Percentiles rank a stretch among this genome's conserved stretches.
Conservation (phyloP, 2,888 invertebrate species). For the Chrysopilus asiliformis region DNA sequence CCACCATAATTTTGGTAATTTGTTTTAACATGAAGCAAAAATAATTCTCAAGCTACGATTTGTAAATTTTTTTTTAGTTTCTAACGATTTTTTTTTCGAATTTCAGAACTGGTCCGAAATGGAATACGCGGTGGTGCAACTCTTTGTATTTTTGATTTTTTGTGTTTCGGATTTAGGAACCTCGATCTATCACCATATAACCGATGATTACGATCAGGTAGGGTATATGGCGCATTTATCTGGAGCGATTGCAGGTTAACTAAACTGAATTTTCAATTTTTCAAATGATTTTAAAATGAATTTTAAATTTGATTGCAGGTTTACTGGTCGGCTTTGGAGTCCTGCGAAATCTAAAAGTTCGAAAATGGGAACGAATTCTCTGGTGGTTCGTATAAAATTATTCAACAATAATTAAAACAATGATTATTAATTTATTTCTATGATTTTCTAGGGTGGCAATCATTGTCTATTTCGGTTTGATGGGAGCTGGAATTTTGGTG, state of each 20-base stretch:
- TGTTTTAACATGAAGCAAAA: background rate
- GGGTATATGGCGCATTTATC: conserved; percentile 92
- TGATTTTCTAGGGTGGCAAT: too few species aligned
- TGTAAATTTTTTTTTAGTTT: conserved; percentile 2
- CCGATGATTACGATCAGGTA: conserved; percentile 57
- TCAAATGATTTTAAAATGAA: too few species aligned
- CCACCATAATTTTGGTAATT: conserved; percentile 66
- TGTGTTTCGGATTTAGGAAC: conserved; percentile 75
- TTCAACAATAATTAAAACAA: too few species aligned
- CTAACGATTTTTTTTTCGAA: too few species aligned
- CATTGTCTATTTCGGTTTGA: too few species aligned
- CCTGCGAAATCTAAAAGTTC: conserved; percentile 66
- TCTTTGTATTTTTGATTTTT: conserved; percentile 68
- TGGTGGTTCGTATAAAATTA: too few species aligned
- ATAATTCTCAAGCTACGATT: conserved; percentile 1
- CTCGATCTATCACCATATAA: conserved; percentile 77
- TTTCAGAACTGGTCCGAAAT: conserved; percentile 91
- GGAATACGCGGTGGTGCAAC: conserved; percentile 80
- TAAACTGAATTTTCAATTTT: too few species aligned
- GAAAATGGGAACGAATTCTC: conserved; percentile 64
- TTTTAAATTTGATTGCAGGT: too few species aligned
- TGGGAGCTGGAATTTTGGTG: too few species aligned
- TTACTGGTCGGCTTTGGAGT: conserved; percentile 67
- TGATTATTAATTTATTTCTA: too few species aligned
- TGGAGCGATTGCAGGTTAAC: conserved; percentile 77